Base-by-base conservation (phyloP, 1,140 invertebrate genomes). In the Battus philenor region DNA sequence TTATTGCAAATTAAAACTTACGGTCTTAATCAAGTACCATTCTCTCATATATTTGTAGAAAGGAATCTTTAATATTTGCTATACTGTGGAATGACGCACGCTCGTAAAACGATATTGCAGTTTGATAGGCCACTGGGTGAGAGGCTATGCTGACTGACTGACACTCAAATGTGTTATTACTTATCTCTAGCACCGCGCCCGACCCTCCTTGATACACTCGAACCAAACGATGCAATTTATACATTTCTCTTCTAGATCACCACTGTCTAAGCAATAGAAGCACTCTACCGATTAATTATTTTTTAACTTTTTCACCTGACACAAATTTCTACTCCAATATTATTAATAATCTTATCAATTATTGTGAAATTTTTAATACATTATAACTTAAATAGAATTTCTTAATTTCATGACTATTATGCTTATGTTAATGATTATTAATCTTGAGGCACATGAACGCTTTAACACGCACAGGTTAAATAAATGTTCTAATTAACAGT, bases 71-170 rank as follows among this genome's bases (percentile, higher is more conserved):
- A 57, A 60, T 59, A 58, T 58, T 50, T 54, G 52, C 50, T 33
- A 46, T n/a, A n/a, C n/a, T 16, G 44, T 24, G 49, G 49, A 59
- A 68, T 62, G 52, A 65, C 56, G 56, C 51, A 47, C 29, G 49
- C 36, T 52, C 61, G 66, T 66, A 63, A 68, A 68, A 59, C 44
- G 54, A 62, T 62, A 68, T 59, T 62, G 63, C 58, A 67, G 47
- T 65, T 62, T 65, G 64, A 70, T 70, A 70, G 59, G 54, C 55
- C 43, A 51, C 39, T 50, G 49, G 50, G 54, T 53, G 55, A 54
- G 50, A 46, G 50, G 62, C 53, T 54, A 50, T 49, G 55, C 18
- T 38, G 44, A 29, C 44, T 50, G 52, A 50, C 56, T 53, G 57
- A 34, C 54, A 47, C 60, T 67, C 63, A 54, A 67, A 53, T 64